Evolutionary conservation across 2,888 invertebrate genomes (phyloP).

Genomic region (Coronaproctus castanopsis): DNA sequence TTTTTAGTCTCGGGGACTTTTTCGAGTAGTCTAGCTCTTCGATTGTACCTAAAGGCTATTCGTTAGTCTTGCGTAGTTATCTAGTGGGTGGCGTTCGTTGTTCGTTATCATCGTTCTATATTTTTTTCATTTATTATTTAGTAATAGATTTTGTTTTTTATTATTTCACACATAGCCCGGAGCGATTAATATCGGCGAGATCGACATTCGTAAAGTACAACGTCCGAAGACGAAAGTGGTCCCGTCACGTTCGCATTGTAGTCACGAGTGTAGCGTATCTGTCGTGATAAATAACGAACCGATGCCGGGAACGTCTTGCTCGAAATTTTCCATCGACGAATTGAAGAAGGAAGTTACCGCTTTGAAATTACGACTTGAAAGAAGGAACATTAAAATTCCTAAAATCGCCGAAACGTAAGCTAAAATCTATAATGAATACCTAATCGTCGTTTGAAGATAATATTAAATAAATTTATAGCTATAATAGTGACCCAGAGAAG

Average conservation of each 20-base stretch:
- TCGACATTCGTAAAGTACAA: conserved; percentile 92
- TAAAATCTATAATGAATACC: no score
- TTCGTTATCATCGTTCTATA: no score
- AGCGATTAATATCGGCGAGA: conserved; percentile 94
- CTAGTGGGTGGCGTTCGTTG: no score
- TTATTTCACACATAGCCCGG: conserved; percentile 73
- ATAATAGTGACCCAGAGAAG: no score
- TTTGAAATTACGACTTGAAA: conserved; percentile 57
- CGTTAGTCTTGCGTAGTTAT: no score
- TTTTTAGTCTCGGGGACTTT: no score
- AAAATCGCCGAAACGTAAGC: conserved; percentile 87
- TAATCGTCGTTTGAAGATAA: no score
- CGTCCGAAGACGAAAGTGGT: conserved; percentile 33
- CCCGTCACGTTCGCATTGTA: conserved; percentile 22
- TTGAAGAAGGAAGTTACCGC: conserved; percentile 49
- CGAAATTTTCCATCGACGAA: conserved; percentile 32
- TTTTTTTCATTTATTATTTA: no score
- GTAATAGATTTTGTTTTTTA: no score
- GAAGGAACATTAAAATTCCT: conserved; percentile 73
- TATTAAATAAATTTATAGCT: no score
- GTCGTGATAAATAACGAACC: conserved; percentile 23
- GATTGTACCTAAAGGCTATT: no score
- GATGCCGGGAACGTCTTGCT: conserved; percentile 1
- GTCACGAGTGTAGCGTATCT: conserved; percentile 29
- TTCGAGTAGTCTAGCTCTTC: no score